Conservation (phyloP, 2,888 invertebrate species). For the Drosophila limbata region DNA sequence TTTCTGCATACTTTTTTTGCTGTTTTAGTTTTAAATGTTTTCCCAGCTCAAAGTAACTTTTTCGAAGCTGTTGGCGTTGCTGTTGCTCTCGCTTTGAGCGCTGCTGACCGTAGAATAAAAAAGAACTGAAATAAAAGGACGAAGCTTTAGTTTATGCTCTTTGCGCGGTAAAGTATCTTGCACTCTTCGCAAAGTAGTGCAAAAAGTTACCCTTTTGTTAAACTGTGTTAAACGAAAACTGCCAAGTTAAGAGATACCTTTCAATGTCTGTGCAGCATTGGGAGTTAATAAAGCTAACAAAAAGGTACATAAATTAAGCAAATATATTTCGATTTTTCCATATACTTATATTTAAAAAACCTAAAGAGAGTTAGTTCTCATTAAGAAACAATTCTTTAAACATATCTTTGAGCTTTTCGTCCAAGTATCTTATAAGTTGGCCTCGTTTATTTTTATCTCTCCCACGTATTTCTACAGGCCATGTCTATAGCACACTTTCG, state of each 20-base stretch:
- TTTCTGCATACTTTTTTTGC: constrained; percentile 25
- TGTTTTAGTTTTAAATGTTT: constrained; percentile 35
- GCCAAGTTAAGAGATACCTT: not conserved
- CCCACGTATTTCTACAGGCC: not conserved
- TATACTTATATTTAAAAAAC: not conserved
- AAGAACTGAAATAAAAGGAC: constrained; percentile 5
- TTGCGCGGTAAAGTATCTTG: constrained; percentile 33
- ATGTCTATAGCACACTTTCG: not conserved
- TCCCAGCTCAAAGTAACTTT: constrained; percentile 49
- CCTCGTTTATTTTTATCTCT: constrained; percentile 4
- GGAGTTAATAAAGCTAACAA: constrained; percentile 15
- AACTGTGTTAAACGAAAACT: constrained; percentile 27
- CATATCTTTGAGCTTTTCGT: not conserved
- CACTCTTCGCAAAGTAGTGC: constrained; percentile 25
- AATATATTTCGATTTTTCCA: not conserved
- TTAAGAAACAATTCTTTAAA: not conserved
- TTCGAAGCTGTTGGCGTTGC: constrained; percentile 35
- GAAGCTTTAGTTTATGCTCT: constrained; percentile 38
- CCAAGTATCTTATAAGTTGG: constrained; percentile 1
- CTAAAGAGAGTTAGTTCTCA: not conserved
- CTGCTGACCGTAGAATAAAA: constrained; percentile 1
- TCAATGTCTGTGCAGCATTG: constrained; percentile 1
- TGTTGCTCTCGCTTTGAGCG: constrained; percentile 33
- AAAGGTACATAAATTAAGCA: not conserved
- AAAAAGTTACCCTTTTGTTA: constrained; percentile 31